Evolutionary conservation across 1,140 invertebrate genomes (phyloP), one percentile per base, ranked within the genome.

Genomic region (Cherax quadricarinatus): DNA sequence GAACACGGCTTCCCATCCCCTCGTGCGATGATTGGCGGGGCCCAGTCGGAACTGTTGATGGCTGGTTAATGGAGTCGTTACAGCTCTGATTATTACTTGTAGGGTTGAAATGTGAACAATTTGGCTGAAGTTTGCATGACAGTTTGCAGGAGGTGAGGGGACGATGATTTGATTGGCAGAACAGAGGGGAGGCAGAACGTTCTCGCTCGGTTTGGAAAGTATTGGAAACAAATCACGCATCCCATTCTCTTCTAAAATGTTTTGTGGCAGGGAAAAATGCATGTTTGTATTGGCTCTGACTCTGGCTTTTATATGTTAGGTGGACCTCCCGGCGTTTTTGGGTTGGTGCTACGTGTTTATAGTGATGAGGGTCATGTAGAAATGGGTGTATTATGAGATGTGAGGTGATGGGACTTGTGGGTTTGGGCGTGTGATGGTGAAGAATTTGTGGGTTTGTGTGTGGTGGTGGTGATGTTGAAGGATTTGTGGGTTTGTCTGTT

Each of bases 1-100:
- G 89, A 91, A 86, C 89, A 62, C 80, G 18, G 83, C 73, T 79
- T 80, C 53, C 89, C 53, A 73, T 86, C 62, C 89, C 66, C 73
- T 70, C 70, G 53, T 49, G 89, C 84, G 73, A 70, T 91, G 90
- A 91, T 91, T 91, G 90, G 90, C 90, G 81, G 90, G 60, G 48
- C 84, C n/a, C 84, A 91, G 83, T 86, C 53, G 83, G 90, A 81
- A 87, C 90, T 86, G 90, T 86, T 91, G 90, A 91, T 91, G 90
- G 90, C 70, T 80, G 60, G 90, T 91, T 91, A 91, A 86, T 91
- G 48, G 90, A 91, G 90, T 91, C 90, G 90, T 91, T 91, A 91
- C 90, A 80, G 90, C 73, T 91, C 90, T 91, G 90, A 91, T 91
- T 91, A 91, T 91, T 91, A 91, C 90, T 91, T 91, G 90, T 91